Evolutionary conservation across 2,797 vertebrate species (phyloP), one percentile per base, ranked within the genome.

Genomic region (Danio jaintianensis): DNA sequence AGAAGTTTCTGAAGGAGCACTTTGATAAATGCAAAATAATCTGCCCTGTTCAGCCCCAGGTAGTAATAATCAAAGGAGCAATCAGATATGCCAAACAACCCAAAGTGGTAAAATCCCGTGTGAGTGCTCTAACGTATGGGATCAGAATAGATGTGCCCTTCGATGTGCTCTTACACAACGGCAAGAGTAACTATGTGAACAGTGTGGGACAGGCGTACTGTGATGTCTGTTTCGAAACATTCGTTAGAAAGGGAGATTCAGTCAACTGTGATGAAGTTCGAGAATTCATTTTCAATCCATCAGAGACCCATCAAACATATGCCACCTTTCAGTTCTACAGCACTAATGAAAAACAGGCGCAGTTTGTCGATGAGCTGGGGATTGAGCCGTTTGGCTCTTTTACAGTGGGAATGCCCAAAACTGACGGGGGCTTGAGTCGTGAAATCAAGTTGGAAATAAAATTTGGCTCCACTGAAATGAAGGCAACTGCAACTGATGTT

Each of bases 291-390:
- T 80, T 63, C 36, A 18, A 4, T 15, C 71, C 77, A 18, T 2
- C 64, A 16, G 47, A 36, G 6, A 43, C 13, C 6, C 16, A 75
- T 40, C 71, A 83, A 40, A 68, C 9, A 50, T 1, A 16, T 15
- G 75, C 69, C 63, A 10, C 0, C 0, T 62, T 83, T 6, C 42
- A 9, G 3, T 83, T 83, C 42, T 83, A 29, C 69, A 43, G 76
- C 62, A 83, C 76, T 40, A 16, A 67, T 11, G 79, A 13, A 16
- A 10, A 4, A n/a, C 45, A 56, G 63, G 45, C 63, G 7, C 29
- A 29, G 20, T 79, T 80, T 77, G 58, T 80, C 5, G 72, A 83
- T 66, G 82, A 80, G 50, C 13, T 3, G 10, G 70, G 56, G n/a
- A 22, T 76, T 48, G 47, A 12, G 16, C 43, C 9, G 5, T 50